A percentile compares a stretch with the other conserved stretches of the same genome.
Conservation (phyloP, 2,113 vertebrate genomes). For the Glaucomys volans region DNA sequence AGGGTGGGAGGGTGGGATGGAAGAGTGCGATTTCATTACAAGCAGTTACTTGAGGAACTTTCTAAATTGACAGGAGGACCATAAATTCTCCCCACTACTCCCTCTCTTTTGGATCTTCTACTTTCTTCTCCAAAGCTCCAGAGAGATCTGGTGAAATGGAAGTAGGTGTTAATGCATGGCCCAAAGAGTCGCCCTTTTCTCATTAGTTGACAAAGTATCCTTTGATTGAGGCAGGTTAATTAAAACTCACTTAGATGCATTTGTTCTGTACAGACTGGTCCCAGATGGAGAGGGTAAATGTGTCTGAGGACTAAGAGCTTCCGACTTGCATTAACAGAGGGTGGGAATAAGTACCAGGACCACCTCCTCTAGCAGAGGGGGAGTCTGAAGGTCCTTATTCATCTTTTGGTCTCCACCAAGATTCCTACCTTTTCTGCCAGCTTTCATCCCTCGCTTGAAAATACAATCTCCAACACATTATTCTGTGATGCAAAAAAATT, state of each 20-base stretch:
- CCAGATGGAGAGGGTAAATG: conserved; percentile 71
- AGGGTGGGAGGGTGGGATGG: conserved; percentile 79
- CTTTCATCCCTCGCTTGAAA: background rate
- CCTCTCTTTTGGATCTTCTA: background rate
- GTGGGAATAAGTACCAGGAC: background rate
- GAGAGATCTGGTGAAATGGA: conserved; percentile 84
- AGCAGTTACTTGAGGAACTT: conserved; percentile 85
- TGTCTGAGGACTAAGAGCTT: conserved; percentile 33
- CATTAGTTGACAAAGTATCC: conserved; percentile 84
- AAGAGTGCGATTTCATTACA: conserved; percentile 80
- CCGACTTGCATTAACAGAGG: conserved; percentile 39
- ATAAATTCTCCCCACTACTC: conserved; percentile 68
- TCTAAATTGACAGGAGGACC: conserved; percentile 77
- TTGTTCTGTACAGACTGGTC: conserved; percentile 77
- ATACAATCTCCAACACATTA: background rate
- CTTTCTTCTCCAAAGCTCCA: conserved; percentile 66
- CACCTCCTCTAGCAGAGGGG: too few species aligned
- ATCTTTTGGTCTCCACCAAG: background rate
- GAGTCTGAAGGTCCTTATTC: background rate
- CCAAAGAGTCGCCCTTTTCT: conserved; percentile 71
- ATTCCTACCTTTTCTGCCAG: background rate
- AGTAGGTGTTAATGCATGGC: conserved; percentile 83
- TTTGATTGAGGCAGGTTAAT: conserved; percentile 87
- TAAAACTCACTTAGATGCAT: conserved; percentile 86
- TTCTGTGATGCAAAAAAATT: conserved; percentile 66